Evolutionary conservation across 2,797 vertebrate genomes (phyloP), one percentile per base, ranked within the genome.

Genomic region (Poeciliopsis turneri): DNA sequence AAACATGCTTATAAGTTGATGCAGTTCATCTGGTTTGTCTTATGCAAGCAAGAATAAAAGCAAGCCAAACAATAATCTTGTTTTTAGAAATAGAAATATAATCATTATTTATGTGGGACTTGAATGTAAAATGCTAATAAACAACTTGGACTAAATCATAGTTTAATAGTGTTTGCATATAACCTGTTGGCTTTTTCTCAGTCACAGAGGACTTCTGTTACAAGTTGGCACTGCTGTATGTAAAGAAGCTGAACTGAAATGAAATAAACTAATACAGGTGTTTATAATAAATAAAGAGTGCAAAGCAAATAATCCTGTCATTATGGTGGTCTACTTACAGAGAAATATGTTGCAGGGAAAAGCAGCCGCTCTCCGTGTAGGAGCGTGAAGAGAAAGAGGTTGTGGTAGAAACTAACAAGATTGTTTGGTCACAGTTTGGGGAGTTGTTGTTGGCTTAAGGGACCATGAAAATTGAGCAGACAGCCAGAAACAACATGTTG

Each of bases 391-490:
- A 82, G 78, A 83, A 84, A 79, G 71, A 33, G 83, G 74, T 83
- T 71, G 64, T 47, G n/a, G 41, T 78, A 73, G 82, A 91, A 84
- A 83, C 87, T 88, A 90, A 91, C 84, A 85, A 76, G 91, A 92
- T 91, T 90, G 90, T 90, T 93, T 91, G 85, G 92, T 92, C 92
- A 92, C 92, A 91, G 85, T 85, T 53, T 74, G 73, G 55, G 78
- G 43, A 86, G 76, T 78, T 86, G 89, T 82, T 90, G 87, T 88
- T 72, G 80, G 79, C 55, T 82, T 81, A 82, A 77, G 51, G 72
- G 39, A 75, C 84, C 87, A 80, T 91, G 87, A 72, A 87, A 92
- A 90, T 88, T 28, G 25, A 90, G 76, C 78, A 78, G 90, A 92
- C 88, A 85, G 86, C 75, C 83, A 64, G 33, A 57, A 49, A 82